Percentiles rank a stretch among this genome's conserved stretches.
phyloP scores from a whole-genome alignment of 2,888 invertebrate species.

The Tortrix viridana region DNA sequence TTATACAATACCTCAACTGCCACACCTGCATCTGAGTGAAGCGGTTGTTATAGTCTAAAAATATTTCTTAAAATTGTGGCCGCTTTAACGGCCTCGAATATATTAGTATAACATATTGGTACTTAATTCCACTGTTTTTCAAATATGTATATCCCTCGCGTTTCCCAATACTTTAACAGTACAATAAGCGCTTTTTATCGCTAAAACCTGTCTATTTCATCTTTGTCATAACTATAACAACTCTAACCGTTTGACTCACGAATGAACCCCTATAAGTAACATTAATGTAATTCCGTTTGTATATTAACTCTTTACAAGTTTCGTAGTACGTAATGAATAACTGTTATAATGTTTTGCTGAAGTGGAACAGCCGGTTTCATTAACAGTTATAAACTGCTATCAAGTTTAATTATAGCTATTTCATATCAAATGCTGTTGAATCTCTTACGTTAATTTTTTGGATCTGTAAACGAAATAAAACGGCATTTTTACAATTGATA shows the following conservation, averaged over 20 bases:
- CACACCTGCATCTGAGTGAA: neutral
- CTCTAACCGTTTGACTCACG: neutral
- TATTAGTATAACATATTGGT: too few species aligned
- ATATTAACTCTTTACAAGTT: conserved; percentile 33
- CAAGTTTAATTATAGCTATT: neutral
- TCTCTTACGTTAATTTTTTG: neutral
- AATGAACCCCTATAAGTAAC: neutral
- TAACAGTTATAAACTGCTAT: neutral
- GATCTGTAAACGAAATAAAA: too few species aligned
- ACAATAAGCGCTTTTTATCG: neutral
- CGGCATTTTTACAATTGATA: too few species aligned
- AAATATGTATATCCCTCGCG: too few species aligned
- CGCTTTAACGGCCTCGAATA: too few species aligned
- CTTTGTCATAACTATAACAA: neutral
- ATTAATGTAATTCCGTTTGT: conserved; percentile 35
- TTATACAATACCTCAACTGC: neutral
- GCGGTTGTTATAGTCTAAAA: too few species aligned
- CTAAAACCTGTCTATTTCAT: neutral
- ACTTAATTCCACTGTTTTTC: too few species aligned
- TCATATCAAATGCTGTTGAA: too few species aligned
- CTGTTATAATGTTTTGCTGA: neutral
- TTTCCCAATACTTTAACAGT: too few species aligned
- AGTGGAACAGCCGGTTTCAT: neutral
- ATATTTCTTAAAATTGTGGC: too few species aligned
- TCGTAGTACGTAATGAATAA: conserved; percentile 13